Evolutionary conservation across 2,113 vertebrate species (phyloP).

Genomic region (Lates calcarifer): DNA sequence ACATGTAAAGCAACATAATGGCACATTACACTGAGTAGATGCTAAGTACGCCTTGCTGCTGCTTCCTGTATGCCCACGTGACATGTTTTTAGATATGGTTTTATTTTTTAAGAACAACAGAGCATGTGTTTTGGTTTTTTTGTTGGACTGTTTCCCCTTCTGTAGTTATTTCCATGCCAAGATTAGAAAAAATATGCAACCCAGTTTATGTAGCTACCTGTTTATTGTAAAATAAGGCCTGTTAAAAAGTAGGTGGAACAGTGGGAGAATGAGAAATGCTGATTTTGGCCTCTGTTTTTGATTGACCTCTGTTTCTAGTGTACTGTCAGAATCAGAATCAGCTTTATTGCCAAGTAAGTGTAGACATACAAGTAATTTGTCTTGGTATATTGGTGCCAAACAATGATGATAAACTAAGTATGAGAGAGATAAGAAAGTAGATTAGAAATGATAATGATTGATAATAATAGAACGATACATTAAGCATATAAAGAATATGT

Average conservation of each 20-base stretch:
- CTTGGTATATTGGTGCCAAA: too few relatives aligned
- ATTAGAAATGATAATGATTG: too few relatives aligned
- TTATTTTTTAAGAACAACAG: background rate
- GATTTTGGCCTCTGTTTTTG: slow-evolving; percentile 45
- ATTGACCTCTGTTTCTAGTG: slow-evolving; percentile 46
- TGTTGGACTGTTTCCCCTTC: background rate
- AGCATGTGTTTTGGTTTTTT: background rate
- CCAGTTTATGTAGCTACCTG: background rate
- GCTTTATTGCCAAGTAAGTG: too few relatives aligned
- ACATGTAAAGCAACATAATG: too few relatives aligned
- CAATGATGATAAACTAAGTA: too few relatives aligned
- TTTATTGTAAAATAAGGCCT: slow-evolving; percentile 23
- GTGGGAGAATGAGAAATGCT: slow-evolving; percentile 27
- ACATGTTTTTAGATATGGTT: background rate
- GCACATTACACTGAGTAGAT: background rate
- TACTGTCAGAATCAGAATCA: too few relatives aligned
- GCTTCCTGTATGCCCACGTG: background rate
- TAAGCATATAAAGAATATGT: too few relatives aligned
- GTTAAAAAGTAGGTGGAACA: background rate
- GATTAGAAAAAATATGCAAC: background rate
- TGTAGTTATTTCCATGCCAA: background rate
- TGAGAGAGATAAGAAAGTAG: too few relatives aligned
- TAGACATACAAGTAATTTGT: too few relatives aligned
- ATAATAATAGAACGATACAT: too few relatives aligned
- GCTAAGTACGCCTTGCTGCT: too few relatives aligned